Evolutionary conservation across 2,113 vertebrate genomes (phyloP).

Genomic region (Aix galericulata): DNA sequence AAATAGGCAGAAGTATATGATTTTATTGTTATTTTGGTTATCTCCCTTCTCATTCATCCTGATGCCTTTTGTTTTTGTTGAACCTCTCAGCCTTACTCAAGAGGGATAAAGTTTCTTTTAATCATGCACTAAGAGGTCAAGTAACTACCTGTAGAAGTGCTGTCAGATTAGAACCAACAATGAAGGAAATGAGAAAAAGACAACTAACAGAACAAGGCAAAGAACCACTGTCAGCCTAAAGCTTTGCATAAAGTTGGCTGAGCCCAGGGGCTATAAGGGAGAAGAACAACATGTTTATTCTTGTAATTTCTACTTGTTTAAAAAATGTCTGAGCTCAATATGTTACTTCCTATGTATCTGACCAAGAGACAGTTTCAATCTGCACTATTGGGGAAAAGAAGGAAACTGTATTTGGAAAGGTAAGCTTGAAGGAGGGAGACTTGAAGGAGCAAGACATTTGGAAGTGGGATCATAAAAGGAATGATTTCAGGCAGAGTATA

Average conservation of each 20-base stretch:
- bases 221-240: neutral
- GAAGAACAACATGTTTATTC: neutral
- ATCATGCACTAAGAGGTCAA: neutral
- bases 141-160: neutral
- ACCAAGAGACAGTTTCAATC: neutral
- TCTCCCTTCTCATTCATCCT: neutral
- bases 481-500: fast-evolving
- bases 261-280: neutral
- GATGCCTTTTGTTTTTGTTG: neutral
- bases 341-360: neutral
- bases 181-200: neutral
- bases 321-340: neutral
- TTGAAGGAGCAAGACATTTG: neutral
- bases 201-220: neutral
- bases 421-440: neutral
- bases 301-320: neutral
- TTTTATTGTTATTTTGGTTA: neutral
- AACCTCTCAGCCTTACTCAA: neutral
- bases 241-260: neutral
- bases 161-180: neutral
- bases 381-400: neutral
- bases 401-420: neutral
- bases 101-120: neutral
- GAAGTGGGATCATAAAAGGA: neutral
- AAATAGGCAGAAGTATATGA: neutral